Conservation (phyloP, 1,140 invertebrate genomes). For the Penaeus vannamei region DNA sequence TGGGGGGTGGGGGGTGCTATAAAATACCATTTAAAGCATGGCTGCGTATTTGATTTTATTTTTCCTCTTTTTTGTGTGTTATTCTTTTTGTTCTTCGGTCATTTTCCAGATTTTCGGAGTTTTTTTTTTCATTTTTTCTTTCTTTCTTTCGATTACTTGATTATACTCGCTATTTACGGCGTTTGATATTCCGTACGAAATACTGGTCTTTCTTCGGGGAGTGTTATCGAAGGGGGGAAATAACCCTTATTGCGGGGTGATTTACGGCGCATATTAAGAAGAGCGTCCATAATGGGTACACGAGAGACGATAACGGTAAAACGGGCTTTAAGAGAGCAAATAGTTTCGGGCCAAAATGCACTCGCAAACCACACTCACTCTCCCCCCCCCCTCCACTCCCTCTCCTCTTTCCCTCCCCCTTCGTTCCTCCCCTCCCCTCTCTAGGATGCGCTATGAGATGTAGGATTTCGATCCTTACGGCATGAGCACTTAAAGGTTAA, state of each 20-base stretch:
- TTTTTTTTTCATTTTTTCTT: neutral
- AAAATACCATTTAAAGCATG: too few relatives aligned
- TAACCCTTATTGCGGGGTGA: conserved; percentile 37
- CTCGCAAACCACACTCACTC: neutral
- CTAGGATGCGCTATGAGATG: too few relatives aligned
- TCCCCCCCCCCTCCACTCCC: too few relatives aligned
- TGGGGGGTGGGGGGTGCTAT: too few relatives aligned
- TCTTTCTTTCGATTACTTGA: neutral
- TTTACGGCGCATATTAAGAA: conserved; percentile 45
- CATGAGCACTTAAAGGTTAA: too few relatives aligned
- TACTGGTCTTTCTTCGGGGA: neutral
- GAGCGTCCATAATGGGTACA: conserved; percentile 1
- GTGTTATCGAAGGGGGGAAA: conserved; percentile 20
- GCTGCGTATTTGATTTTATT: too few relatives aligned
- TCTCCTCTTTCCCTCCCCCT: too few relatives aligned
- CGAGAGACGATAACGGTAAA: conserved; percentile 19
- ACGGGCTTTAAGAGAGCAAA: conserved; percentile 9
- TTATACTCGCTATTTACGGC: neutral
- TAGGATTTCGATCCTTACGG: too few relatives aligned
- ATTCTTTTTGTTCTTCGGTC: too few relatives aligned
- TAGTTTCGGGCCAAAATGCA: conserved; percentile 38
- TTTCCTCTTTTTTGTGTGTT: too few relatives aligned
- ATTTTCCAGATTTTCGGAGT: too few relatives aligned
- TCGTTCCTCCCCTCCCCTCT: too few relatives aligned
- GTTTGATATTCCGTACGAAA: conserved; percentile 38